phyloP scores from a whole-genome alignment of 2,888 invertebrate species.

The Nymphalis c-album region DNA sequence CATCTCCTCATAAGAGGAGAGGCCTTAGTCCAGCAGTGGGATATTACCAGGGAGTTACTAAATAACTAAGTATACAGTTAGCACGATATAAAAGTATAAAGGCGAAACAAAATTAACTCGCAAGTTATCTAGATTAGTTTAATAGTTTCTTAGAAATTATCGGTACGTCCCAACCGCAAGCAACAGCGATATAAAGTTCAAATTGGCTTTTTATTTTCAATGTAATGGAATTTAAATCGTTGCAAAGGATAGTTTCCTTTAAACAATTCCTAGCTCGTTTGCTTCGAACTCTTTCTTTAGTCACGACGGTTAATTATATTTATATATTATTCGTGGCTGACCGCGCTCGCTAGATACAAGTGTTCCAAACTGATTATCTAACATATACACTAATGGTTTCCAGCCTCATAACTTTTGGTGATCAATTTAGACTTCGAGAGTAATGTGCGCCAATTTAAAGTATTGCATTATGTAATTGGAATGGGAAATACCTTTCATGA shows the following conservation, averaged over 20 bases:
- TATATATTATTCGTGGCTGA: slow-evolving; percentile 53
- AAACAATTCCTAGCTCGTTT: slow-evolving; percentile 64
- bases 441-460: not conserved
- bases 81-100: slow-evolving; percentile 29
- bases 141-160: slow-evolving; percentile 40
- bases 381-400: slow-evolving; percentile 13
- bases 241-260: slow-evolving; percentile 65
- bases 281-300: slow-evolving; percentile 60
- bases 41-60: no score
- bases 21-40: no score
- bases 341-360: slow-evolving; percentile 44
- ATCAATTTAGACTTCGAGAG: not conserved
- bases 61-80: no score
- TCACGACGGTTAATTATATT: slow-evolving; percentile 72
- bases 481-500: no score
- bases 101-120: slow-evolving; percentile 35
- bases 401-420: slow-evolving; percentile 11
- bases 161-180: slow-evolving; percentile 38
- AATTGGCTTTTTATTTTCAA: slow-evolving; percentile 69
- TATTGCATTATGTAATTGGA: no score
- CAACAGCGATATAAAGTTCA: slow-evolving; percentile 52
- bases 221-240: slow-evolving; percentile 73
- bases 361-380: slow-evolving; percentile 33
- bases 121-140: slow-evolving; percentile 39
- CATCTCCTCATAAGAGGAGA: no score